Evolutionary conservation across 2,888 invertebrate species (phyloP).

Genomic region (Julus scandinavius): DNA sequence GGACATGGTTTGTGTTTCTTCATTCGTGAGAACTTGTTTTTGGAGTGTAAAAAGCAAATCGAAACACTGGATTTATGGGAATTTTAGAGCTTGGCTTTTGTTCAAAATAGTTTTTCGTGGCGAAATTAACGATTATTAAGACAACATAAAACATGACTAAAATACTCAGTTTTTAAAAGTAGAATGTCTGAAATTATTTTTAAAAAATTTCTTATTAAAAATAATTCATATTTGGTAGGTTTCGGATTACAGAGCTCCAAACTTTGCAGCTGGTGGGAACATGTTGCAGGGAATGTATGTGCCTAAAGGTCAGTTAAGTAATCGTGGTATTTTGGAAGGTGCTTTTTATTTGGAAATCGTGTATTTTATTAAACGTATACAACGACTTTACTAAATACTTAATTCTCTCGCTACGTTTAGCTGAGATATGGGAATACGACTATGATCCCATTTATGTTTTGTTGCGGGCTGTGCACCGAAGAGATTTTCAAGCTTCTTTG

Average conservation of each 20-base stretch:
- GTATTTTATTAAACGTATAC: not conserved
- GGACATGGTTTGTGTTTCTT: conserved; percentile 73
- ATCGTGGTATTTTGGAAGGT: not conserved
- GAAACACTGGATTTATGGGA: too few relatives aligned
- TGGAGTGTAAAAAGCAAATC: too few relatives aligned
- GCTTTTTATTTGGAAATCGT: not conserved
- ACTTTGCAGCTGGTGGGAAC: conserved; percentile 79
- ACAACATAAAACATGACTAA: too few relatives aligned
- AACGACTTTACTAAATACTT: not conserved
- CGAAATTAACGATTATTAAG: too few relatives aligned
- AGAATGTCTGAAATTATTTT: not conserved
- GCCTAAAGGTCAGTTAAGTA: conserved; percentile 71
- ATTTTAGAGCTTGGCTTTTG: too few relatives aligned
- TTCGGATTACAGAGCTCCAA: conserved; percentile 88
- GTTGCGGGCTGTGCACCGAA: conserved; percentile 87
- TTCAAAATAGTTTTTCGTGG: too few relatives aligned
- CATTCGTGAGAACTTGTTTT: too few relatives aligned
- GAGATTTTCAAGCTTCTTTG: conserved; percentile 94
- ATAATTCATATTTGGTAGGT: conserved; percentile 69
- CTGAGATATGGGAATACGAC: conserved; percentile 88
- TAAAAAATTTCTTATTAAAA: not conserved
- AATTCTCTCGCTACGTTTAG: conserved; percentile 60
- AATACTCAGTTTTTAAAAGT: too few relatives aligned
- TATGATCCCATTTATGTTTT: conserved; percentile 95
- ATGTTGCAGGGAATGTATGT: conserved; percentile 85